These are phyloP conservation scores for Pomacea canaliculata DNA, from an alignment of 2,888 invertebrate species.

Conservation along the genomic window DNA sequence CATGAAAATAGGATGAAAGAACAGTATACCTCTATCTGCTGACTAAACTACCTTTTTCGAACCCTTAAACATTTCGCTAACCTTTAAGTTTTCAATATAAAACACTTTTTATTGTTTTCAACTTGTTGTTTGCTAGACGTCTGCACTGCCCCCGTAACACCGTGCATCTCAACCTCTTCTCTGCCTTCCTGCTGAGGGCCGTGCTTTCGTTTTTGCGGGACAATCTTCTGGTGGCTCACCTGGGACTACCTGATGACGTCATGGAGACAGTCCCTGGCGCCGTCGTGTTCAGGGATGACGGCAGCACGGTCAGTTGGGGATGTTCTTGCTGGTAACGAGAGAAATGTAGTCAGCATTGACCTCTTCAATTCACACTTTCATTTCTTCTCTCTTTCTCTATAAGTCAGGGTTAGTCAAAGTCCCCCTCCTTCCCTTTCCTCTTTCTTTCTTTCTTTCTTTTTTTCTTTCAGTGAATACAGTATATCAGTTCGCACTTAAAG, in stretches of 20 bases:
- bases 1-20: too few relatives aligned
- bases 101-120: too few relatives aligned
- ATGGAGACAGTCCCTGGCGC: slow-evolving; percentile 39
- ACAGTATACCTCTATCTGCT: too few relatives aligned
- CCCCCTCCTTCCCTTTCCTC: not conserved
- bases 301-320: slow-evolving; percentile 42
- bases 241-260: slow-evolving; percentile 54
- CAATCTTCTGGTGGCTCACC: slow-evolving; percentile 72
- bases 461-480: not conserved
- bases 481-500: too few relatives aligned
- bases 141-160: slow-evolving; percentile 79
- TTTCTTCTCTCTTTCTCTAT: not conserved
- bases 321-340: not conserved
- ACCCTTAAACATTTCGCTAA: too few relatives aligned
- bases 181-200: slow-evolving; percentile 78
- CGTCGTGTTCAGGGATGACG: slow-evolving; percentile 38
- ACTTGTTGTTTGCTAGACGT: slow-evolving; percentile 14
- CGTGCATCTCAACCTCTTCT: slow-evolving; percentile 79
- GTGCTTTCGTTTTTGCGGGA: slow-evolving; percentile 76
- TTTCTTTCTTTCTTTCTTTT: not conserved
- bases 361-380: not conserved
- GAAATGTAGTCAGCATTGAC: not conserved
- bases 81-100: too few relatives aligned
- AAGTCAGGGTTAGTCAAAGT: too few relatives aligned
- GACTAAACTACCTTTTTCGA: too few relatives aligned